These are phyloP conservation scores for Drosophila neutralis DNA, from an alignment of 2,888 invertebrate species.

Conservation along the genomic window DNA sequence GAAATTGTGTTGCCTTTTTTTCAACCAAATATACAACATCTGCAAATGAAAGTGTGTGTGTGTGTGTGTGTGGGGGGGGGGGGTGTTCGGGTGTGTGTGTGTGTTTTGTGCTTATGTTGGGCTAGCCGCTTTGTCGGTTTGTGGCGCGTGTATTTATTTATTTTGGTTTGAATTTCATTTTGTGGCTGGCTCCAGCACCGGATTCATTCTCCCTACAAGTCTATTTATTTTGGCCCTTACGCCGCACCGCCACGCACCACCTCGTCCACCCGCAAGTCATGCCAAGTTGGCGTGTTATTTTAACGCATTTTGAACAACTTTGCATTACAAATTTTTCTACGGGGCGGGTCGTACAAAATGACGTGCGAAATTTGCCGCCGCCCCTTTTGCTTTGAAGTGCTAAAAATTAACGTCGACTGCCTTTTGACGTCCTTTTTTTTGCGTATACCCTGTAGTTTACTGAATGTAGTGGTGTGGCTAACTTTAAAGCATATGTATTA, in stretches of 20 bases:
- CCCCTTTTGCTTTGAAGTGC: conserved; percentile 51
- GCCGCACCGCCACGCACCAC: neutral
- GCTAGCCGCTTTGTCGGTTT: conserved; percentile 20
- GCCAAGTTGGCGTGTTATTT: conserved; percentile 36
- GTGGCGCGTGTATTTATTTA: conserved; percentile 67
- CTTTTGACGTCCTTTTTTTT: conserved; percentile 27
- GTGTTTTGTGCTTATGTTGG: conserved; percentile 5
- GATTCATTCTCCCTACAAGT: conserved; percentile 24
- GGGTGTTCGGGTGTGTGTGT: conserved; percentile 19
- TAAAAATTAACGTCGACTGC: conserved; percentile 60
- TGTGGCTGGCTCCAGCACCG: conserved; percentile 53
- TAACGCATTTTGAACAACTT: conserved; percentile 65
- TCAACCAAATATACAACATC: conserved; percentile 45
- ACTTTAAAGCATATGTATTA: neutral
- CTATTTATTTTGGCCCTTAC: conserved; percentile 31
- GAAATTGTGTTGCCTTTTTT: conserved; percentile 68
- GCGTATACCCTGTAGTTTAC: conserved; percentile 18
- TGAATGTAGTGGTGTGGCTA: neutral
- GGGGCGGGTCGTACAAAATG: conserved; percentile 49
- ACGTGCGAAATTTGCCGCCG: conserved; percentile 60
- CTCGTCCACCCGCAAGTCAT: neutral
- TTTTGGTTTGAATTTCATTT: conserved; percentile 70
- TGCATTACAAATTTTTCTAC: conserved; percentile 66
- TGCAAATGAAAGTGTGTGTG: neutral
- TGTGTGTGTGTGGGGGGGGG: conserved; percentile 19